Evolutionary conservation across 2,113 vertebrate species (phyloP).

Genomic region (Holacanthus passer): DNA sequence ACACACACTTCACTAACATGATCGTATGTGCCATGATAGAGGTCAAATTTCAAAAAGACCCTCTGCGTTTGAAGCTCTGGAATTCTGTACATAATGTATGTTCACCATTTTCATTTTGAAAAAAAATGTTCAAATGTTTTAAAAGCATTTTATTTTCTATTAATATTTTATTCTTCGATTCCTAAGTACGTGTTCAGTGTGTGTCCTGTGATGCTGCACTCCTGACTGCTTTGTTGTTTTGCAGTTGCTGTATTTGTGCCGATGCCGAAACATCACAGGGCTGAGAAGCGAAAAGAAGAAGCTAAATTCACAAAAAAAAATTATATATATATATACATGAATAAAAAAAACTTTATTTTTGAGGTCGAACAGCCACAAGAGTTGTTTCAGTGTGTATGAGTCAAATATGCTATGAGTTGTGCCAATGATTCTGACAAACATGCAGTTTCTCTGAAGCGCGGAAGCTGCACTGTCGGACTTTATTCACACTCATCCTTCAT

Average conservation of each 20-base stretch:
- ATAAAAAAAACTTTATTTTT: constrained; percentile 37
- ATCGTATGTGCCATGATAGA: constrained; percentile 56
- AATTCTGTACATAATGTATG: constrained; percentile 78
- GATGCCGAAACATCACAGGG: constrained; percentile 57
- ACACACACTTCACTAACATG: constrained; percentile 35
- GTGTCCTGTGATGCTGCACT: constrained; percentile 73
- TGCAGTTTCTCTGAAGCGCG: constrained; percentile 7
- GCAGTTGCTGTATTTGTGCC: constrained; percentile 75
- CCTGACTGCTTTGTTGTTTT: constrained; percentile 71
- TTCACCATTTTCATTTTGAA: constrained; percentile 56
- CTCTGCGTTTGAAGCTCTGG: constrained; percentile 75
- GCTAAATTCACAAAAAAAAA: constrained; percentile 34
- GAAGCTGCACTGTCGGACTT: not conserved
- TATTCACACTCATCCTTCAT: constrained; percentile 18
- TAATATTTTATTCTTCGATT: constrained; percentile 58
- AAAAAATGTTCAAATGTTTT: constrained; percentile 57
- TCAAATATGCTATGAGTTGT: constrained; percentile 8
- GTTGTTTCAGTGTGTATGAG: constrained; percentile 30
- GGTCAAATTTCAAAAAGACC: constrained; percentile 68
- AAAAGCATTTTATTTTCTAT: constrained; percentile 42
- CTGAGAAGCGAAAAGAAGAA: constrained; percentile 48
- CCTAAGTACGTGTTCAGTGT: constrained; percentile 65
- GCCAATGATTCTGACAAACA: constrained; percentile 21
- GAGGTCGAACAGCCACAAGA: constrained; percentile 18
- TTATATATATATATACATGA: too few species aligned